phyloP scores from a whole-genome alignment of 2,797 vertebrate species.

The Holocentrus rufus region DNA sequence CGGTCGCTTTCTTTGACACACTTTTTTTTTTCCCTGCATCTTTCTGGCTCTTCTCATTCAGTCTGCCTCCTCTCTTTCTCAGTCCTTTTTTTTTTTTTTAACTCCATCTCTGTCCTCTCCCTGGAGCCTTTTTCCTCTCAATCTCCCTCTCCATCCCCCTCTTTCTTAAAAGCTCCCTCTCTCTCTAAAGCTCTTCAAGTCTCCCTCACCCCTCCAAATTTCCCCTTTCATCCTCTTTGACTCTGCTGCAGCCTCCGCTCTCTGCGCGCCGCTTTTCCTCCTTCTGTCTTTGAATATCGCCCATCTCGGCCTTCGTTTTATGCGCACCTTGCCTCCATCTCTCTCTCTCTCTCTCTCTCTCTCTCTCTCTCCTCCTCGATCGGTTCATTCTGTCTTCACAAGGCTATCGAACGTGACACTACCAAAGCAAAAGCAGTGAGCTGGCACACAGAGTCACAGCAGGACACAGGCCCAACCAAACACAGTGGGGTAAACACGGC shows the following conservation, averaged over 20 bases:
- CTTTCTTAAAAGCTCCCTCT: slow-evolving; percentile 66
- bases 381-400: slow-evolving; percentile 37
- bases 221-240: slow-evolving; percentile 54
- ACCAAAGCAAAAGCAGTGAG: slow-evolving; percentile 62
- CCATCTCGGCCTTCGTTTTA: slow-evolving; percentile 24
- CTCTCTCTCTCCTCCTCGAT: slow-evolving; percentile 11
- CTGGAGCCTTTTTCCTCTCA: slow-evolving; percentile 51
- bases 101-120: slow-evolving; percentile 59
- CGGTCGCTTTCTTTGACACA: slow-evolving; percentile 52
- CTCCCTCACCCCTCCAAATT: slow-evolving; percentile 40
- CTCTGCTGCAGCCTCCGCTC: slow-evolving; percentile 35
- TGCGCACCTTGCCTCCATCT: slow-evolving; percentile 26
- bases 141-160: slow-evolving; percentile 42
- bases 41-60: slow-evolving; percentile 56
- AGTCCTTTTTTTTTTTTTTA: slow-evolving; percentile 23
- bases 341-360: slow-evolving; percentile 1
- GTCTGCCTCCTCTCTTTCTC: slow-evolving; percentile 21
- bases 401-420: slow-evolving; percentile 62
- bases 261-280: slow-evolving; percentile 13
- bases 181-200: slow-evolving; percentile 55
- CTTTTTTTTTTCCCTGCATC: slow-evolving; percentile 23
- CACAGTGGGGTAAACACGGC: slow-evolving; percentile 60
- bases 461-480: slow-evolving; percentile 63
- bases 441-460: slow-evolving; percentile 59
- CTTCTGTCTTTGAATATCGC: slow-evolving; percentile 38